Evolutionary conservation across 2,113 vertebrate genomes (phyloP).

Genomic region (Cepphus grylle): DNA sequence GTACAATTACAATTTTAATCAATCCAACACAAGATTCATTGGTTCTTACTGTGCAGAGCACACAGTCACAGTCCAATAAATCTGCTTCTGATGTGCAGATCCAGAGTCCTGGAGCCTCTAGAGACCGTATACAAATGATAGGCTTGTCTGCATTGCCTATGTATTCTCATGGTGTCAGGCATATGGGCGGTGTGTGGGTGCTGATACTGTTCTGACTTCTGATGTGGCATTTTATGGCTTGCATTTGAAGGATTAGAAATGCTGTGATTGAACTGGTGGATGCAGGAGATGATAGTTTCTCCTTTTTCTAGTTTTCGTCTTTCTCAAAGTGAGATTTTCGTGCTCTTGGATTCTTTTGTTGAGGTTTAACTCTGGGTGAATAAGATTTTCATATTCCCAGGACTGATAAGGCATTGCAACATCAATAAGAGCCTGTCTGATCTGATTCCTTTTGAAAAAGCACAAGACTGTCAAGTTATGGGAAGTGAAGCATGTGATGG

Average conservation of each 20-base stretch:
- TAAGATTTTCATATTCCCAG: neutral
- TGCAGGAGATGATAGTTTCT: neutral
- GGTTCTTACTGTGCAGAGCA: conserved; percentile 36
- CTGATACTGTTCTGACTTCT: neutral
- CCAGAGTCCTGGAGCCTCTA: neutral
- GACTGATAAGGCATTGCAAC: neutral
- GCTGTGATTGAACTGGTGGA: neutral
- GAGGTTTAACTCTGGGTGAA: neutral
- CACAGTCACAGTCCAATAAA: conserved; percentile 46
- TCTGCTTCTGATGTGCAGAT: conserved; percentile 28
- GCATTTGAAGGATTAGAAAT: neutral
- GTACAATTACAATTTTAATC: conserved; percentile 65
- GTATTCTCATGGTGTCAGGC: neutral
- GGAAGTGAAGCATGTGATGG: neutral
- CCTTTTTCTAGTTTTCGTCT: neutral
- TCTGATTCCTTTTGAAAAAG: neutral
- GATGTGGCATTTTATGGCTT: neutral
- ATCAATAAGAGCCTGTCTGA: neutral
- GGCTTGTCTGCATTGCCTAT: neutral
- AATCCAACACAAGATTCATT: conserved; percentile 41
- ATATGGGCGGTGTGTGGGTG: neutral
- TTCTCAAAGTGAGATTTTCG: neutral
- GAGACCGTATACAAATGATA: neutral
- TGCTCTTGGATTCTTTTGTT: neutral
- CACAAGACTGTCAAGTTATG: neutral